Base-by-base conservation (phyloP, 2,113 vertebrate genomes). In the Peromyscus leucopus region DNA sequence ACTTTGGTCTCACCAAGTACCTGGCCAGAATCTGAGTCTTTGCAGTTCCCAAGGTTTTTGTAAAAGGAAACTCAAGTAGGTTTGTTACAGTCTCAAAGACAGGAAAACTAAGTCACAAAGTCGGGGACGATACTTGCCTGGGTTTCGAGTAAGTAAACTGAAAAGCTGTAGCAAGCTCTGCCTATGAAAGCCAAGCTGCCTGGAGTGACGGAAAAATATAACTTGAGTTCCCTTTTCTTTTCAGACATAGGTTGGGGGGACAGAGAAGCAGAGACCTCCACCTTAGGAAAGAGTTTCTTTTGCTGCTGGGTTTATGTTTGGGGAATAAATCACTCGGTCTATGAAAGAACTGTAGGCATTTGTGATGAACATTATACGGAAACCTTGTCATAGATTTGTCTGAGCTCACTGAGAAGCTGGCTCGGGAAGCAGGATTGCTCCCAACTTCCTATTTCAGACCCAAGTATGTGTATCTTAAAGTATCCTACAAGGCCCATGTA, bases 271-370 rank as follows among this genome's bases (percentile, higher is more conserved):
- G 33, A 36, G n/a, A 67, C 12, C 21, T 82, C 74, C 65, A 55
- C 19, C 19, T 46, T 7, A 36, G 84, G 48, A 86, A 39, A 48
- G 65, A 61, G 80, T 55, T 94, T 80, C 82, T 97, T 75, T 93
- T 82, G 63, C 90, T 93, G 59, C 61, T 96, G 51, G 0, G 42
- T 89, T 96, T 76, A 90, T 90, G 94, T 55, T 97, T 96, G 82
- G 87, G 65, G 85, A 97, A 94, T 78, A 95, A 92, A 94, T 85
- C 75, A 57, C 59, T 96, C 95, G 51, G 26, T 84, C 82, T 91
- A 94, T 84, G 92, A 95, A 89, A 90, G 78, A 89, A 93, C 26
- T 59, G 67, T 21, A 21, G 9, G 39, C 42, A 12, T 2, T 31
- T 86, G 39, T 86, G 12, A 59, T 82, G 55, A 24, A 7, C 11